Evolutionary conservation across 2,888 invertebrate species (phyloP).

Genomic region (Caenorhabditis virilis): DNA sequence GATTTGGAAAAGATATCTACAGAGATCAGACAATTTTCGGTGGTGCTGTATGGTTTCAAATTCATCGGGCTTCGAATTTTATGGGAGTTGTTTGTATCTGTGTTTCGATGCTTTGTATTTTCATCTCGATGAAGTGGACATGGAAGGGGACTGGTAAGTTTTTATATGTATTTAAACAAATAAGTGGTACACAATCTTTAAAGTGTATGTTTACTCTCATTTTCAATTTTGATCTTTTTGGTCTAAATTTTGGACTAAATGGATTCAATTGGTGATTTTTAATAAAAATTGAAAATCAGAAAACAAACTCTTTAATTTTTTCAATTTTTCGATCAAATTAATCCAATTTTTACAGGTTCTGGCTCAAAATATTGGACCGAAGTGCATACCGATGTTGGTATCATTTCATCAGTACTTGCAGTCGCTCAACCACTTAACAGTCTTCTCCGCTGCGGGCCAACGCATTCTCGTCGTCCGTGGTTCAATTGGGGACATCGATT

Average conservation of each 20-base stretch:
- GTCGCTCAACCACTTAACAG: constrained; percentile 41
- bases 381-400: constrained; percentile 42
- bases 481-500: constrained; percentile 42
- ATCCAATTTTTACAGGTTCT: constrained; percentile 17
- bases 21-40: constrained; percentile 35
- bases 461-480: constrained; percentile 18
- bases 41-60: constrained; percentile 43
- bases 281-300: too few relatives aligned
- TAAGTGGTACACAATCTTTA: neutral
- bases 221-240: too few relatives aligned
- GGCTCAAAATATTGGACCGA: constrained; percentile 36
- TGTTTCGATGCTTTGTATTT: constrained; percentile 41
- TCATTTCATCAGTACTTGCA: constrained; percentile 39
- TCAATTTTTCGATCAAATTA: too few relatives aligned
- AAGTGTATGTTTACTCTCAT: too few relatives aligned
- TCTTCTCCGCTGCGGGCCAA: constrained; percentile 39
- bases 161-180: neutral
- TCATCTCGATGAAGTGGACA: constrained; percentile 38
- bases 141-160: constrained; percentile 39
- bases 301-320: too few relatives aligned
- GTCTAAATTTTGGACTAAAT: neutral
- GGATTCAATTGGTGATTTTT: neutral
- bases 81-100: constrained; percentile 42
- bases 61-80: constrained; percentile 45
- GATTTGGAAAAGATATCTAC: constrained; percentile 41